A percentile compares a stretch with the other conserved stretches of the same genome.
phyloP scores from a whole-genome alignment of 2,888 invertebrate species.

The Ischnura elegans region DNA sequence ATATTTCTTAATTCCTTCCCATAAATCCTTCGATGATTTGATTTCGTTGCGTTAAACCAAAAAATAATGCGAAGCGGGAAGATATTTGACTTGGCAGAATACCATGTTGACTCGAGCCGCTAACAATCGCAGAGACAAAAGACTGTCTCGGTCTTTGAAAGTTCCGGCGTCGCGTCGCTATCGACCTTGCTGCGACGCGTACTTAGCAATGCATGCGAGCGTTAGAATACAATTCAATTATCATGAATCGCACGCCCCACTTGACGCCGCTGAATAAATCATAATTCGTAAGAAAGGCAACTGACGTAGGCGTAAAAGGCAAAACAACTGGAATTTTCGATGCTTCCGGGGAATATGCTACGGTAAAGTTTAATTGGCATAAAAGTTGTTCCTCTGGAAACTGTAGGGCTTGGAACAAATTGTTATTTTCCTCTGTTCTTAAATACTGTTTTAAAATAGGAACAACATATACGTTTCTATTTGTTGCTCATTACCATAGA shows the following conservation, averaged over 20 bases:
- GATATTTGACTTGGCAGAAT: background rate
- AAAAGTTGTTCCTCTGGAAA: too few species aligned
- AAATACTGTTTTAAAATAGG: too few species aligned
- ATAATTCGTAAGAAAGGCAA: background rate
- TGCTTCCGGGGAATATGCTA: too few species aligned
- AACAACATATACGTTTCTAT: too few species aligned
- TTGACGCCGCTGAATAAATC: background rate
- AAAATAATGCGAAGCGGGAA: background rate
- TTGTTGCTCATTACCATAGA: too few species aligned
- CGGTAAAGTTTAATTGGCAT: too few species aligned
- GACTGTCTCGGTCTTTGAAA: background rate
- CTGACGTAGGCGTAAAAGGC: background rate
- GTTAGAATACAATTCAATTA: background rate
- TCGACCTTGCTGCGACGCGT: background rate
- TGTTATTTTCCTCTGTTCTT: too few species aligned
- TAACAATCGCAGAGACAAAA: background rate
- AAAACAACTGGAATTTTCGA: too few species aligned
- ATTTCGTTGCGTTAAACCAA: too few species aligned
- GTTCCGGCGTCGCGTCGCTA: background rate
- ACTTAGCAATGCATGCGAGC: background rate
- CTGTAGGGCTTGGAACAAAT: too few species aligned
- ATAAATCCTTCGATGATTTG: too few species aligned
- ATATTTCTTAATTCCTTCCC: too few species aligned
- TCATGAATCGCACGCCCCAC: slow-evolving; percentile 2
- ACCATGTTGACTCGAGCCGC: background rate